Evolutionary conservation across 2,113 vertebrate genomes (phyloP), one percentile per base, ranked within the genome.

Genomic region (Lota lota): DNA sequence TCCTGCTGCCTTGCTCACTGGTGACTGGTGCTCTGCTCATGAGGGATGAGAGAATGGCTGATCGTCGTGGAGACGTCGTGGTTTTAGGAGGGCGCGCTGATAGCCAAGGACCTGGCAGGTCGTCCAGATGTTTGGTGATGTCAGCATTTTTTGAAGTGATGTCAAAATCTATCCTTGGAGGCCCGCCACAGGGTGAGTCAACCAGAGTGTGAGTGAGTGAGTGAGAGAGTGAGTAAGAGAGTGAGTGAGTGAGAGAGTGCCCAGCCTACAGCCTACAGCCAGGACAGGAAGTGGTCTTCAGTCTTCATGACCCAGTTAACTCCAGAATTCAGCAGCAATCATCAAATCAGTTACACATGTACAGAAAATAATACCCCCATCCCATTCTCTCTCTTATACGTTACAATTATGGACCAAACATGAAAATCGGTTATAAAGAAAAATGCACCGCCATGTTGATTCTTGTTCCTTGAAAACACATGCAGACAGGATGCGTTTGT

Each of bases 151-250:
- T 67, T 33, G 3, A 33, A 33, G 28, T 33, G 28, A 33, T 33
- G 3, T 33, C 28, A 33, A 33, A 4, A 33, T 33, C 3, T 33
- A 33, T 33, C 28, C 22, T 50, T 0, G 3, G 15, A 51, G 63
- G 59, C 66, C 69, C 24, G 53, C 33, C 5, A 24, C 1, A 14
- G 60, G 22, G 60, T 7, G 21, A 61, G 20, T 22, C 20, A 22
- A 6, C 20, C 1, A 22, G 10, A 61, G 59, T 70, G 58, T 75
- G 19, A 20, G 24, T 17, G 54, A 10, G 68, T 69, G 67, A 63
- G 61, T 68, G 16, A 74, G 54, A 84, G 74, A 75, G 67, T 11
- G 15, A 10, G 72, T 18, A 20, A 18, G 22, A 63, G 14, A 28
- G 20, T 14, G 20, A 63, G 63, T 69, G 22, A 76, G 61, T 69